Conservation (phyloP, 2,888 invertebrate genomes). For the Xanthostigma xanthostigma region DNA sequence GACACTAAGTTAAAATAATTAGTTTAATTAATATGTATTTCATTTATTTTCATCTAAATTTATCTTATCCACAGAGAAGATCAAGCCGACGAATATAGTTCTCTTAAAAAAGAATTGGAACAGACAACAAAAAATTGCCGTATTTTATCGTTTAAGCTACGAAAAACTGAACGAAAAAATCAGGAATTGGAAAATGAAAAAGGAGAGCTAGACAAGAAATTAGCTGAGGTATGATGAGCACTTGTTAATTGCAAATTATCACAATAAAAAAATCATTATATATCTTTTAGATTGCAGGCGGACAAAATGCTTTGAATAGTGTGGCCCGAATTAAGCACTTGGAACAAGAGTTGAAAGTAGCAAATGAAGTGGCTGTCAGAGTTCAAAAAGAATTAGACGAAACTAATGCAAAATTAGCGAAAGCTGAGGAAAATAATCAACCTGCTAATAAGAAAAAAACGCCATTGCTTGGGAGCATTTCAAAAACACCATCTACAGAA, state of each 20-base stretch:
- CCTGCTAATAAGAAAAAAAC: conserved; percentile 37
- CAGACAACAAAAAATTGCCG: conserved; percentile 96
- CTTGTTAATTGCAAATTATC: not conserved
- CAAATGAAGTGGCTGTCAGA: conserved; percentile 55
- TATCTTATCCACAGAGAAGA: conserved; percentile 56
- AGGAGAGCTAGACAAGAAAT: conserved; percentile 51
- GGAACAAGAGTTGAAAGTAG: conserved; percentile 71
- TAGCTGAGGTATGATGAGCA: conserved; percentile 33
- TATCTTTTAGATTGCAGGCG: conserved; percentile 29
- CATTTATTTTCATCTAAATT: not conserved
- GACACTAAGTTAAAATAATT: not conserved
- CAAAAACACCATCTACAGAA: conserved; percentile 42
- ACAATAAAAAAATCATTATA: not conserved
- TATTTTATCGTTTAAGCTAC: conserved; percentile 91
- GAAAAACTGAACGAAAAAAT: conserved; percentile 83
- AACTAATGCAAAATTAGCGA: conserved; percentile 39
- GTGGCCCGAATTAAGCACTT: conserved; percentile 59
- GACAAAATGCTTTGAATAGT: conserved; percentile 43
- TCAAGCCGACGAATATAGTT: conserved; percentile 91
- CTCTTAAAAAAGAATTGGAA: conserved; percentile 87
- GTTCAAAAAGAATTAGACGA: conserved; percentile 58
- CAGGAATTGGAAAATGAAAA: conserved; percentile 82
- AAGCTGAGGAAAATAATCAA: conserved; percentile 27
- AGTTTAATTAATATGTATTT: not conserved
- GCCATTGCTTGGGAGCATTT: conserved; percentile 37